Evolutionary conservation across 2,113 vertebrate genomes (phyloP).

Genomic region (Laticauda laticaudata): DNA sequence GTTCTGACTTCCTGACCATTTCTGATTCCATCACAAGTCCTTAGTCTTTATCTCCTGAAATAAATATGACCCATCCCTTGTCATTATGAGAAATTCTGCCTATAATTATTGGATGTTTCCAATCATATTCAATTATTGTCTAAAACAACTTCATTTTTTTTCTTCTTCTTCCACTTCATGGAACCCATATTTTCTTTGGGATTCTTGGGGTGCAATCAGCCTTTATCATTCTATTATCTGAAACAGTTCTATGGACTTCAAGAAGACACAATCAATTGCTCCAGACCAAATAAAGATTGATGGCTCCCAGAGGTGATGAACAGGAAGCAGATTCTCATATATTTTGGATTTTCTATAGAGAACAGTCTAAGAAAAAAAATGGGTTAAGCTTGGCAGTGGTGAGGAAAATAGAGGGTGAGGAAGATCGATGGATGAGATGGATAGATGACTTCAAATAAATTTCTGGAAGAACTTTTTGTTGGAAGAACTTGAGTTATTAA

Average conservation of each 20-base stretch:
- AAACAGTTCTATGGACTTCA: background rate
- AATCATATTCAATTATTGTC: background rate
- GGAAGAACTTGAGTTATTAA: background rate
- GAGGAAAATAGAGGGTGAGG: background rate
- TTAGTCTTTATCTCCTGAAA: background rate
- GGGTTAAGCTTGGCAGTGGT: background rate
- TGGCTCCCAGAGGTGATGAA: background rate
- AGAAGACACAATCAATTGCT: background rate
- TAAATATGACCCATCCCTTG: background rate
- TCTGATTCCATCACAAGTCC: background rate
- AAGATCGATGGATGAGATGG: background rate
- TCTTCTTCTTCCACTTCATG: background rate
- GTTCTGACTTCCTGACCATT: background rate
- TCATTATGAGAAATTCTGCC: background rate
- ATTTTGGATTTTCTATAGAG: background rate
- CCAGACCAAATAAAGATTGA: background rate
- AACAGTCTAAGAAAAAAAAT: background rate
- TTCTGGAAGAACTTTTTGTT: background rate
- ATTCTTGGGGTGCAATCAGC: background rate
- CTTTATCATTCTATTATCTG: background rate
- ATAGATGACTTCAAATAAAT: background rate
- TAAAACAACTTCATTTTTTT: background rate
- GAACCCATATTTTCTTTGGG: background rate
- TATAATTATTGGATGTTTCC: background rate
- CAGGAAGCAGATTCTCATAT: background rate